Conservation (phyloP, 2,113 vertebrate genomes). For the Cathartes aura region DNA sequence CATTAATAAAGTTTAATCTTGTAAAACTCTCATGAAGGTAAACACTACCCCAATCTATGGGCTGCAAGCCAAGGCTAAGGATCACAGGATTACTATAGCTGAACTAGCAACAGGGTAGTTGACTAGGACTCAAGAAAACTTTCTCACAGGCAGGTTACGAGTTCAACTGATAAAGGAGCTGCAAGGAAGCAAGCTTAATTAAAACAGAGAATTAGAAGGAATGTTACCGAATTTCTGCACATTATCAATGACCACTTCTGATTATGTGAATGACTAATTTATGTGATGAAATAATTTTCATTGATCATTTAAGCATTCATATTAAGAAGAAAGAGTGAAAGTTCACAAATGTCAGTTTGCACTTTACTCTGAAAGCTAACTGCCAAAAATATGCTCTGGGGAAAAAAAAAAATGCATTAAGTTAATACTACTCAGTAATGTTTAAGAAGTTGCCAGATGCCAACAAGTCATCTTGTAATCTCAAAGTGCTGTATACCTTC, state of each 20-base stretch:
- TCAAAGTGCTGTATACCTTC: not conserved
- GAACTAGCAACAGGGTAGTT: not conserved
- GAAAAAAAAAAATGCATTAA: not conserved
- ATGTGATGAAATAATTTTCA: not conserved
- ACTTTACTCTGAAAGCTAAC: not conserved
- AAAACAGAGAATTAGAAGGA: not conserved
- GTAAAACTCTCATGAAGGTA: not conserved
- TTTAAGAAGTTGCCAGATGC: not conserved
- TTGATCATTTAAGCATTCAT: not conserved
- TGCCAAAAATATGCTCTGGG: not conserved
- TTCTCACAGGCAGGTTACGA: not conserved
- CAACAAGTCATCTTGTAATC: not conserved
- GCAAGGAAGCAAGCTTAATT: not conserved
- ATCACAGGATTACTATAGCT: constrained; percentile 2
- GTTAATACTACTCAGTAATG: not conserved
- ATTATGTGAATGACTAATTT: not conserved
- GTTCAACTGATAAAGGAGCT: not conserved
- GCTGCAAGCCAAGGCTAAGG: not conserved
- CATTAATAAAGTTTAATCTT: constrained; percentile 7
- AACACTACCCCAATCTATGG: not conserved
- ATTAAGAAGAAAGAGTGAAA: not conserved
- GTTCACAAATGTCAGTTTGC: not conserved
- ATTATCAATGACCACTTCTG: not conserved
- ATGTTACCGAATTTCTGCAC: not conserved
- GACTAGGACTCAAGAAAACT: not conserved